A percentile compares a stretch with the other conserved stretches of the same genome.
phyloP scores from a whole-genome alignment of 2,888 invertebrate genomes.

The Lysandra coridon region DNA sequence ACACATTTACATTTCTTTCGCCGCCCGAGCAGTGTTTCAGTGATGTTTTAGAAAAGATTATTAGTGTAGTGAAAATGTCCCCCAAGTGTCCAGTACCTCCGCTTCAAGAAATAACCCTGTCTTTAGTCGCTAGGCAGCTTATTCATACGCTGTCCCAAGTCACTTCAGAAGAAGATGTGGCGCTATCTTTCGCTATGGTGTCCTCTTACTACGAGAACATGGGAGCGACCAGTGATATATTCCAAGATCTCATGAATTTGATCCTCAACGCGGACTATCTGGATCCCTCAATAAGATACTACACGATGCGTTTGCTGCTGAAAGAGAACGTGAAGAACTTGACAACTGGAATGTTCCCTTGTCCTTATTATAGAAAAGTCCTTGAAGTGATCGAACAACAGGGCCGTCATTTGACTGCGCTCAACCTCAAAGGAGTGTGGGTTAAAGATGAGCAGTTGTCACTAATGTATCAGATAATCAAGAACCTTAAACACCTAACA shows the following conservation, averaged over 20 bases:
- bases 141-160: slow-evolving; percentile 83
- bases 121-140: slow-evolving; percentile 81
- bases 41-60: slow-evolving; percentile 51
- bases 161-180: slow-evolving; percentile 80
- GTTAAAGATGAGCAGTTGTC: slow-evolving; percentile 84
- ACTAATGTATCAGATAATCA: slow-evolving; percentile 81
- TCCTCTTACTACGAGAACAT: slow-evolving; percentile 81
- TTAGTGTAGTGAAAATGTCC: slow-evolving; percentile 75
- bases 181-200: slow-evolving; percentile 80
- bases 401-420: slow-evolving; percentile 82
- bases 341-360: slow-evolving; percentile 85
- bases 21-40: slow-evolving; percentile 49
- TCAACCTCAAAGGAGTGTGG: slow-evolving; percentile 87
- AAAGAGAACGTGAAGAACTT: slow-evolving; percentile 84
- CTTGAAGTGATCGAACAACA: slow-evolving; percentile 83
- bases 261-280: slow-evolving; percentile 84
- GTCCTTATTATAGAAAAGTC: slow-evolving; percentile 85
- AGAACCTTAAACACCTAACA: slow-evolving; percentile 80
- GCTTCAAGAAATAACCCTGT: slow-evolving; percentile 81
- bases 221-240: slow-evolving; percentile 84
- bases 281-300: slow-evolving; percentile 84
- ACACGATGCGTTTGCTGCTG: slow-evolving; percentile 82
- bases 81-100: slow-evolving; percentile 82
- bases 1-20: slow-evolving; percentile 67
- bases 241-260: slow-evolving; percentile 84